Base-by-base conservation (phyloP, 2,797 vertebrate genomes). In the Chelon auratus region DNA sequence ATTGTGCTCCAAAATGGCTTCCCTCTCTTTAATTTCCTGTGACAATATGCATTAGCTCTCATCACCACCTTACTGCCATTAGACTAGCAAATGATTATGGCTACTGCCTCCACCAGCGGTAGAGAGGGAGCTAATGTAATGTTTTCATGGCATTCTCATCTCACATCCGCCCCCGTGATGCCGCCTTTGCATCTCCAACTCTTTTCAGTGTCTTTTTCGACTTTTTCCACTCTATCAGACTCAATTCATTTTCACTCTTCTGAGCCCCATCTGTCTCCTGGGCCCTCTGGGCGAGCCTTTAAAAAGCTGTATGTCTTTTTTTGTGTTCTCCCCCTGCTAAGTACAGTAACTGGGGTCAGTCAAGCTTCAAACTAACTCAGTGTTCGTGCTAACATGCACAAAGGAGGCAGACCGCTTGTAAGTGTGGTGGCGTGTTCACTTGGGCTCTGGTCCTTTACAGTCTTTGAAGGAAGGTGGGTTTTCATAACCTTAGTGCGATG, bases 11-110 rank as follows among this genome's bases (percentile, higher is more conserved):
- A 88, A 91, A 92, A 93, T 85, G 83, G 82, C 71, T 75, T 81
- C 80, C 74, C 81, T 85, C 86, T 80, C 83, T 92, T 93, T 93
- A 89, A 94, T 94, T 93, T 93, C 87, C 89, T 89, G 85, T 87
- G 85, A 93, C 90, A 87, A 84, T 76, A 40, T 81, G 79, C 87
- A 91, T 93, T 93, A 93, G 84, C 87, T 87, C 84, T 87, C 87
- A 88, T 90, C 83, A 75, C 81, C 82, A 87, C 87, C 89, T 90
- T 68, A 55, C 74, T 68, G 80, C 90, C 86, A 91, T 94, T 92
- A 91, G 83, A 86, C 83, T 78, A 77, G 81, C 79, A 90, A 92
- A 92, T 91, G 81, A 92, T 89, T 88, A 86, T 69, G 83, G 73
- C 84, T 70, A 43, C 75, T 84, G 79, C 76, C 70, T 72, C 70